phyloP scores from a whole-genome alignment of 2,797 vertebrate species.

The Carcharodon carcharias region DNA sequence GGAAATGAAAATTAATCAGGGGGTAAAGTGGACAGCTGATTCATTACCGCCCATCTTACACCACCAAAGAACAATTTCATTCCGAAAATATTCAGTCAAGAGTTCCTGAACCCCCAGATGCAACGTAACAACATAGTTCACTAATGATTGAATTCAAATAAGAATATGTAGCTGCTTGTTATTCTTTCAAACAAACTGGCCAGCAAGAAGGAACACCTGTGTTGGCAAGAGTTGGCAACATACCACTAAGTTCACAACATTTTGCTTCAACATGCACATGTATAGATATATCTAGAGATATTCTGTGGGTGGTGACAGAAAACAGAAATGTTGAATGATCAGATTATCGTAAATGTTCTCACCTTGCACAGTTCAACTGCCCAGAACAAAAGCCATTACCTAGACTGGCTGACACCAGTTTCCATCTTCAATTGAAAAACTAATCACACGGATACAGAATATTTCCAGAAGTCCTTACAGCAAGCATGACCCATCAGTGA shows the following conservation, averaged over 20 bases:
- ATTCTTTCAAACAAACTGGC: neutral
- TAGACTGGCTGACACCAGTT: neutral
- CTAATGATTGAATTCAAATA: neutral
- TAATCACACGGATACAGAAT: neutral
- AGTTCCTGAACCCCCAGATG: neutral
- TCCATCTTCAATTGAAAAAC: neutral
- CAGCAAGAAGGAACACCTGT: neutral
- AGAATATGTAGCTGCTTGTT: neutral
- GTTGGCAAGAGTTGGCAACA: neutral
- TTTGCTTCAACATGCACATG: neutral
- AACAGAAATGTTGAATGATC: neutral
- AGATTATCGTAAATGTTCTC: neutral
- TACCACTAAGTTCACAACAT: neutral
- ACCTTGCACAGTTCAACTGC: neutral
- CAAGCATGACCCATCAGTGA: neutral
- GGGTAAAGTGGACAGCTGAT: neutral
- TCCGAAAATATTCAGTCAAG: neutral
- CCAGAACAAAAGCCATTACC: neutral
- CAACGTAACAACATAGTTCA: neutral
- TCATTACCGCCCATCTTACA: neutral
- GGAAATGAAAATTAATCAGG: neutral
- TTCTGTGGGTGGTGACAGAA: neutral
- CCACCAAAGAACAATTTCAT: neutral
- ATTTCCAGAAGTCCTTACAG: neutral
- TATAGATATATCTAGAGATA: neutral